phyloP scores from a whole-genome alignment of 2,113 vertebrate species.

The Rhombomys opimus region DNA sequence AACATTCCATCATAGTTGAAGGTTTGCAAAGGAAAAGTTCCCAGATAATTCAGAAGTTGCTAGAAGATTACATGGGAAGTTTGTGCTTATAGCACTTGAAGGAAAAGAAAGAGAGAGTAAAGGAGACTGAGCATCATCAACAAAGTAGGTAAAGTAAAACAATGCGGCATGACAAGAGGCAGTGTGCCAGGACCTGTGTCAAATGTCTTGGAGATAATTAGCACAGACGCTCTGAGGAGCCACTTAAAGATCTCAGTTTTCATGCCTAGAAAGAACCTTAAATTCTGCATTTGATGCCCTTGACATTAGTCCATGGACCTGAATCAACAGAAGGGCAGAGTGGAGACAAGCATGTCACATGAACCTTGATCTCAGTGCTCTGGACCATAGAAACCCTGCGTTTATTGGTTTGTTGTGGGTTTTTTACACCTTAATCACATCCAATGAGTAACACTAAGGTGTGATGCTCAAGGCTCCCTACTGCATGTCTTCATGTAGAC shows the following conservation, averaged over 20 bases:
- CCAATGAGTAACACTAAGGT: background rate
- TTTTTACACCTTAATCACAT: background rate
- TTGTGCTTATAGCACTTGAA: background rate
- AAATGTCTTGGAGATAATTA: background rate
- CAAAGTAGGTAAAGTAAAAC: background rate
- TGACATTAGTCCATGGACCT: background rate
- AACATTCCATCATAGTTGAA: background rate
- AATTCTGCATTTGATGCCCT: background rate
- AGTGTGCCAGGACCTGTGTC: background rate
- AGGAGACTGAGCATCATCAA: background rate
- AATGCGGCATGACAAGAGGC: fast-evolving
- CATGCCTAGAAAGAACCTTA: background rate
- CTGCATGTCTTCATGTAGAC: background rate
- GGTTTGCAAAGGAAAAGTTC: background rate
- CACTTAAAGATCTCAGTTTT: background rate
- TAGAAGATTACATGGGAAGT: background rate
- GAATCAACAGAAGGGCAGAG: background rate
- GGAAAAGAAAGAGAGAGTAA: background rate
- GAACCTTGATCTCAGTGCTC: background rate
- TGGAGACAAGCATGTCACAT: background rate
- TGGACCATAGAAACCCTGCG: background rate
- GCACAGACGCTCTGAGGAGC: background rate
- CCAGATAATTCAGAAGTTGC: constrained; percentile 1
- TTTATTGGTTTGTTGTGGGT: background rate
- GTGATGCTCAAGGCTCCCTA: background rate